A percentile compares a stretch with the other conserved stretches of the same genome.
Conservation (phyloP, 1,140 invertebrate genomes). For the Lethrus apterus region DNA sequence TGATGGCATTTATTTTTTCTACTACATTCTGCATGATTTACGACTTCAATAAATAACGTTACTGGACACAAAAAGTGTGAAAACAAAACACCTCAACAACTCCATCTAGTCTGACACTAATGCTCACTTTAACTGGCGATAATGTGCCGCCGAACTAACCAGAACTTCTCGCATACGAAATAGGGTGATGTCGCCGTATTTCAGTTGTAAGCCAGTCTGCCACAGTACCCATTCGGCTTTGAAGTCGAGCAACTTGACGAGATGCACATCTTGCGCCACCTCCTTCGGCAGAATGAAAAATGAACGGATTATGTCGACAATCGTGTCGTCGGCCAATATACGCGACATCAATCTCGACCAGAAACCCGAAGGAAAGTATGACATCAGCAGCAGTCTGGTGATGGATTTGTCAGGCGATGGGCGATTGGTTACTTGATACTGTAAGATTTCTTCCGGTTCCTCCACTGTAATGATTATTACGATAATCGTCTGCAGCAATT, state of each 20-base stretch:
- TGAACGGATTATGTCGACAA: conserved; percentile 70
- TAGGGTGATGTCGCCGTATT: conserved; percentile 72
- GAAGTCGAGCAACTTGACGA: conserved; percentile 55
- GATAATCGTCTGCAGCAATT: too few species aligned
- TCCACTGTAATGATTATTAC: conserved; percentile 7
- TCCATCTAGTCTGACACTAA: too few species aligned
- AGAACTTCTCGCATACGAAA: conserved; percentile 76
- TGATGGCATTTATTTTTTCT: neutral
- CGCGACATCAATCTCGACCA: conserved; percentile 92
- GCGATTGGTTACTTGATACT: conserved; percentile 32
- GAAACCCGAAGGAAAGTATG: conserved; percentile 96
- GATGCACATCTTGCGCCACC: conserved; percentile 55
- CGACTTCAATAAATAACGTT: neutral
- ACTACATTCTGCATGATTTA: neutral
- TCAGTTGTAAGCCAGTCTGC: conserved; percentile 88
- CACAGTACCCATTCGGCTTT: conserved; percentile 89
- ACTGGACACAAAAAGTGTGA: neutral
- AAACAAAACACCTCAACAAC: neutral
- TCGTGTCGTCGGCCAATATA: conserved; percentile 81
- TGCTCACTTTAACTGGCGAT: conserved; percentile 37
- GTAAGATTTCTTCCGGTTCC: conserved; percentile 25
- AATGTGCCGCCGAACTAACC: conserved; percentile 32
- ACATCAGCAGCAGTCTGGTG: conserved; percentile 74
- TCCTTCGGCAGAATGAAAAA: conserved; percentile 60
- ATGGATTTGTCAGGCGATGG: conserved; percentile 42